Conservation (phyloP, 1,140 invertebrate species). For the Nephila pilipes region DNA sequence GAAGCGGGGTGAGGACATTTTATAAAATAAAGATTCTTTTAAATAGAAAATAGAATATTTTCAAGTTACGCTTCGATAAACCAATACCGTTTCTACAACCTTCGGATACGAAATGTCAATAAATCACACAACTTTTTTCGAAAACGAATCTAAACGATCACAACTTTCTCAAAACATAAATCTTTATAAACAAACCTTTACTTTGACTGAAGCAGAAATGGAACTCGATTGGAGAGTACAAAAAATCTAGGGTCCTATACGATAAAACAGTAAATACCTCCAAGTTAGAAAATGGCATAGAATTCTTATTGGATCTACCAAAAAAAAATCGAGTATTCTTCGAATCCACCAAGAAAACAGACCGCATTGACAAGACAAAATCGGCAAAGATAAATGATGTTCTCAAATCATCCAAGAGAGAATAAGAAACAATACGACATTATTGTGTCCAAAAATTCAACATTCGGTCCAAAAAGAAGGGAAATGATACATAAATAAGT, state of each 20-base stretch:
- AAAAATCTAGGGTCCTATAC: neutral
- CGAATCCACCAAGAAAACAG: neutral
- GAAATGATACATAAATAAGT: slow-evolving; percentile 61
- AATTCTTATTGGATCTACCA: neutral
- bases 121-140: no score
- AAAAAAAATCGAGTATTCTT: neutral
- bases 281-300: neutral
- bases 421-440: neutral
- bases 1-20: no score
- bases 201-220: no score
- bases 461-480: neutral
- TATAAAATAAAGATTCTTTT: no score
- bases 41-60: no score
- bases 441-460: slow-evolving; percentile 30
- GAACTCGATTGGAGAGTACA: no score
- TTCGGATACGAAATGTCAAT: no score
- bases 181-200: no score
- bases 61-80: no score
- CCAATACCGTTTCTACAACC: no score
- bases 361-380: slow-evolving; percentile 15
- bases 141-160: no score
- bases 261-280: neutral
- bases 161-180: no score
- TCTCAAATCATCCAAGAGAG: neutral
- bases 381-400: slow-evolving; percentile 17